Evolutionary conservation across 1,140 invertebrate genomes (phyloP).

Genomic region (Oreohelix idahoensis): DNA sequence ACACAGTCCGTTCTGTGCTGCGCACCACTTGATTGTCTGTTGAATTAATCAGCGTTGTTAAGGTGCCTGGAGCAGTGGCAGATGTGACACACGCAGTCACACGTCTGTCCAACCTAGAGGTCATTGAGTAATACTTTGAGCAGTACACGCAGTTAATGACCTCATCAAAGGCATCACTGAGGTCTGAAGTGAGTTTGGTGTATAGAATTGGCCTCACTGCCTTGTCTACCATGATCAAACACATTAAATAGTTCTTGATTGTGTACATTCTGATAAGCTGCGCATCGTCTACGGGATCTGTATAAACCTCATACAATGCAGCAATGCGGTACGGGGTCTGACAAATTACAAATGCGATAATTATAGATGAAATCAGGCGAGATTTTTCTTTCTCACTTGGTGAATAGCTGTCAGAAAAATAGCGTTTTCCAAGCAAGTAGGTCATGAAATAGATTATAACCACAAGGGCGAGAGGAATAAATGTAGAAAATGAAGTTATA

Average conservation of each 20-base stretch:
- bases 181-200: constrained; percentile 51
- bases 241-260: constrained; percentile 48
- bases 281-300: constrained; percentile 13
- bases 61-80: background rate
- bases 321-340: constrained; percentile 59
- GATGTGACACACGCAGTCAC: background rate
- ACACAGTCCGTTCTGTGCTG: background rate
- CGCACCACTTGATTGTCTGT: background rate
- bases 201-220: constrained; percentile 49
- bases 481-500: constrained; percentile 55
- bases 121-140: background rate
- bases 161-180: constrained; percentile 53
- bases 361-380: constrained; percentile 56
- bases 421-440: constrained; percentile 58
- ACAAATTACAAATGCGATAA: constrained; percentile 58
- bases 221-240: constrained; percentile 48
- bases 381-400: constrained; percentile 57
- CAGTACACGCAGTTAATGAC: constrained; percentile 54
- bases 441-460: constrained; percentile 58
- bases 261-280: constrained; percentile 41
- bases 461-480: constrained; percentile 60
- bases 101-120: background rate
- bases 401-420: constrained; percentile 66
- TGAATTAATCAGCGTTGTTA: background rate
- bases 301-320: constrained; percentile 54